phyloP scores from a whole-genome alignment of 2,797 vertebrate genomes.

The Ceryle rudis region DNA sequence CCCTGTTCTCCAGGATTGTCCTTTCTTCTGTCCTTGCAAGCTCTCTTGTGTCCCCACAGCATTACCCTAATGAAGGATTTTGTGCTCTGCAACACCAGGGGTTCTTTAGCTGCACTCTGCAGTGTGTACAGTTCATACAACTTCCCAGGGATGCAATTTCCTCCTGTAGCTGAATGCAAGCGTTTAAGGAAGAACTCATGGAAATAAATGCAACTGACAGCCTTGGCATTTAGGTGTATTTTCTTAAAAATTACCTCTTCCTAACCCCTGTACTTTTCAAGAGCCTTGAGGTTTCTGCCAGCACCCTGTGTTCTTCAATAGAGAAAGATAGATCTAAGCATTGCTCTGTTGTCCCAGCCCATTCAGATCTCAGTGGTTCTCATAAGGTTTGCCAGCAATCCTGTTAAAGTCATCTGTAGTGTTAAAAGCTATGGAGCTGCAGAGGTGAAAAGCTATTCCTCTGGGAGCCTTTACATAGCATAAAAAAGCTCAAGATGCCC shows the following conservation, averaged over 20 bases:
- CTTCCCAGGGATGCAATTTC: not conserved
- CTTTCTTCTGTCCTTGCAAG: not conserved
- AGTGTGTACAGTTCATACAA: not conserved
- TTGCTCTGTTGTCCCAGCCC: not conserved
- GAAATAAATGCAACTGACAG: not conserved
- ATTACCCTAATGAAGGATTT: not conserved
- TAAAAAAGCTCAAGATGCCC: not conserved
- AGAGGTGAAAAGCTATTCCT: not conserved
- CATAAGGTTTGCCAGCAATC: not conserved
- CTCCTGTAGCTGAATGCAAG: not conserved
- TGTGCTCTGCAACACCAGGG: rapidly evolving
- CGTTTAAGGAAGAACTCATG: not conserved
- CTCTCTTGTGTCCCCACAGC: not conserved
- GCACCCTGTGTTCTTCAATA: not conserved
- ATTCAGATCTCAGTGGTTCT: not conserved
- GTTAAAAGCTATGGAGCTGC: not conserved
- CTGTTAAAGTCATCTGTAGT: not conserved
- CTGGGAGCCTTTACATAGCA: not conserved
- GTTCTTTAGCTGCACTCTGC: not conserved
- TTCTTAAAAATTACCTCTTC: not conserved
- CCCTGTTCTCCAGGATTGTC: rapidly evolving
- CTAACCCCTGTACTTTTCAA: not conserved
- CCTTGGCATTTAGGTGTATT: not conserved
- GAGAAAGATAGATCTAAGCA: not conserved
- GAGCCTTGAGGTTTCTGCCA: not conserved